Conservation (phyloP, 2,888 invertebrate genomes). For the Melinaea marsaeus region DNA sequence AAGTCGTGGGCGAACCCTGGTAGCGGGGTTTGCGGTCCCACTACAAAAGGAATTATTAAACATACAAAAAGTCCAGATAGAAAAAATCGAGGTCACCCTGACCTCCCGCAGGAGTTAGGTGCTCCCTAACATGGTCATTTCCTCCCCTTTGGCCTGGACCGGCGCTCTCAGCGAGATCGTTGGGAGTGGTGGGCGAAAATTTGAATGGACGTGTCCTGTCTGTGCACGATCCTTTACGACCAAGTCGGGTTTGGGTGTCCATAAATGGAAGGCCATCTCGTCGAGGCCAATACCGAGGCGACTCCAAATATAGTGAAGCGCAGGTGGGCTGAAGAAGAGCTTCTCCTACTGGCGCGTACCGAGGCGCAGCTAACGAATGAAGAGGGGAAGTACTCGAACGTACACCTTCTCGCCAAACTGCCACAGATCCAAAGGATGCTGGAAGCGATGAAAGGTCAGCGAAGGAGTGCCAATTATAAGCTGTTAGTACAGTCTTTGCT, state of each 20-base stretch:
- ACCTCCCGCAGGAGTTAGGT: constrained; percentile 30
- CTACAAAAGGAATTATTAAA: neutral
- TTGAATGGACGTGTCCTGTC: constrained; percentile 19
- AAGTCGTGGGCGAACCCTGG: constrained; percentile 20
- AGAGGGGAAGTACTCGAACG: constrained; percentile 17
- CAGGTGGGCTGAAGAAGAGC: constrained; percentile 30
- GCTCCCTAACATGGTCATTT: constrained; percentile 13
- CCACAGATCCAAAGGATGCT: too few relatives aligned
- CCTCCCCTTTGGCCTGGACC: constrained; percentile 8
- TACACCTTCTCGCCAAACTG: constrained; percentile 10
- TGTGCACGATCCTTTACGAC: constrained; percentile 25
- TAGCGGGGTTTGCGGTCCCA: constrained; percentile 24
- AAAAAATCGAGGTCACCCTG: neutral
- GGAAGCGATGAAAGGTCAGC: too few relatives aligned
- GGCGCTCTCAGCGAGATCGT: constrained; percentile 9
- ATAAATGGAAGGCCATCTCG: constrained; percentile 26
- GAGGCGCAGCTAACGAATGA: neutral
- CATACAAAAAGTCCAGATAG: too few relatives aligned
- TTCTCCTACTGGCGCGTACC: constrained; percentile 14
- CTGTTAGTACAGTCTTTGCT: too few relatives aligned
- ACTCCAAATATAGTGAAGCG: constrained; percentile 29
- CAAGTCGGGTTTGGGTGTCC: constrained; percentile 28
- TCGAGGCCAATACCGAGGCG: constrained; percentile 26
- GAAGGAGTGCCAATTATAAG: too few relatives aligned
- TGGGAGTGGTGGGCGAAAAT: constrained; percentile 5